Evolutionary conservation across 2,797 vertebrate species (phyloP).

Genomic region (Danio kyathit): DNA sequence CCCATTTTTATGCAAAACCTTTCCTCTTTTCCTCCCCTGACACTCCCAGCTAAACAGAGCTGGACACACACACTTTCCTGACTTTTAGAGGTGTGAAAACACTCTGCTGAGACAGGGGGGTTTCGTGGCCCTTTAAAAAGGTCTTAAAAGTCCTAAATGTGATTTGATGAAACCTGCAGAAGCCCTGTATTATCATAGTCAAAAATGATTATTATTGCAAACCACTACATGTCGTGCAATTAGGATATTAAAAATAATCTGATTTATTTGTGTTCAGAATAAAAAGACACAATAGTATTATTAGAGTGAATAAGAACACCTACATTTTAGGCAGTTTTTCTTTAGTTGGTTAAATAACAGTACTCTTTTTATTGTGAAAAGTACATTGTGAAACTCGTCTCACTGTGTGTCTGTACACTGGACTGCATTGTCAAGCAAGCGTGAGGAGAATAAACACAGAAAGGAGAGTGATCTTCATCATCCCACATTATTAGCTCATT

Average conservation of each 20-base stretch:
- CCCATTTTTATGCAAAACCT: too few relatives aligned
- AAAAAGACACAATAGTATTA: not conserved
- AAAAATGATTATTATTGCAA: too few relatives aligned
- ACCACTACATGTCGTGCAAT: not conserved
- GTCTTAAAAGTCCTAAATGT: too few relatives aligned
- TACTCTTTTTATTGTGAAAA: not conserved
- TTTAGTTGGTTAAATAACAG: not conserved
- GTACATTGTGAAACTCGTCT: not conserved
- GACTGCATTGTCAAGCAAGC: constrained; percentile 22
- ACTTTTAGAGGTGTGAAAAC: too few relatives aligned
- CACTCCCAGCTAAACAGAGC: too few relatives aligned
- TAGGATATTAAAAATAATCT: not conserved
- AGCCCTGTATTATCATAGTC: too few relatives aligned
- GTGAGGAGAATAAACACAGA: constrained; percentile 39
- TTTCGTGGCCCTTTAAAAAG: too few relatives aligned
- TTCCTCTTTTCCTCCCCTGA: too few relatives aligned
- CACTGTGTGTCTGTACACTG: not conserved
- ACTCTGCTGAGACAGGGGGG: too few relatives aligned
- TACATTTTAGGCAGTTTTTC: not conserved
- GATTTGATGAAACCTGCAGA: too few relatives aligned
- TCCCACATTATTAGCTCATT: constrained; percentile 63
- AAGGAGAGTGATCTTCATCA: constrained; percentile 55
- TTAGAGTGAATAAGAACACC: not conserved
- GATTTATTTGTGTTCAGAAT: not conserved
- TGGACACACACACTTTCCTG: too few relatives aligned